Evolutionary conservation across 2,113 vertebrate genomes (phyloP), one percentile per base, ranked within the genome.

Genomic region (Peromyscus californicus): DNA sequence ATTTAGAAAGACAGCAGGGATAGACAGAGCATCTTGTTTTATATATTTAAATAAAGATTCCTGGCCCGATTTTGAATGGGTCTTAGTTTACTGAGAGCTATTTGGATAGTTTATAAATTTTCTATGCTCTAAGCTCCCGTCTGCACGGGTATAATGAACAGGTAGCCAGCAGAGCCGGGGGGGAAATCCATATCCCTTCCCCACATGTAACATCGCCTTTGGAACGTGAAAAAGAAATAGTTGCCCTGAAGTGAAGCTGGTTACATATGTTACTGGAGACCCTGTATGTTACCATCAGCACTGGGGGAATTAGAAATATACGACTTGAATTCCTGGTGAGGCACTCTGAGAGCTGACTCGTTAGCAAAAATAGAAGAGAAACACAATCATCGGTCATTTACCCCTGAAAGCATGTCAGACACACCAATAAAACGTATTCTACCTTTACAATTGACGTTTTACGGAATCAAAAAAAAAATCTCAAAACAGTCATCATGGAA

Each of bases 51-150:
- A 75, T 83, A 89, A 91, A 94, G 42, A 96, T 39, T 19, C 51
- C 51, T 84, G 29, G 17, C 12, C 59, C 84, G 86, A 87, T 74
- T 83, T 86, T 78, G 45, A 92, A 82, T 82, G 51, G 13, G 26
- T 19, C 88, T 57, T 94, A 36, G 7, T 90, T 92, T 87, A 75
- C 61, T 12, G 33, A 78, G 76, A 91, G 69, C 13, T 92, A 72
- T 79, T 89, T 95, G 83, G 39, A 87, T 65, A 79, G 84, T 88
- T 97, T 88, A 51, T 70, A 90, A 95, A 31, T 92, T 93, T 67
- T 93, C 57, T 75, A 65, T 22, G 80, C 76, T 87, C 24, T 67
- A 85, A 82, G 61, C 42, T 95, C 42, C 51, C 72, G 65, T 92
- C 59, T 31, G n/a, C 48, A 7, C 78, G n/a, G 61, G 89, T 67